Conservation (phyloP, 64 coral and sea anemone genomes). For the Trachythela sp. region DNA sequence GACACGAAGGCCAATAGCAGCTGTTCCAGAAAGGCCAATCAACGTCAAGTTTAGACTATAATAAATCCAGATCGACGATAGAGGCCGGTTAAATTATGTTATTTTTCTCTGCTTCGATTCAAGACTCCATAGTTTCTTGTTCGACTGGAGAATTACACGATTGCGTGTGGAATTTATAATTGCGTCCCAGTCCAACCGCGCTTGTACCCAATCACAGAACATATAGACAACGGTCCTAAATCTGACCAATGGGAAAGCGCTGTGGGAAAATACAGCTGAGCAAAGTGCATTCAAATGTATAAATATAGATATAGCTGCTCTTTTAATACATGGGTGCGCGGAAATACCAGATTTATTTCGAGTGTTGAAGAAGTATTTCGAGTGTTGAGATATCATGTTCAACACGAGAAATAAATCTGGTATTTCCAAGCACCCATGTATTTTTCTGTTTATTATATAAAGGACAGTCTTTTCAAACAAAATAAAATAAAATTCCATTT, state of each 20-base stretch:
- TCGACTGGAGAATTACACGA: background rate
- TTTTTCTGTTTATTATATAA: too few species aligned
- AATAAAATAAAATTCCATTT: too few species aligned
- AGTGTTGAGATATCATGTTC: too few species aligned
- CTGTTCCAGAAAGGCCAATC: constrained; percentile 19
- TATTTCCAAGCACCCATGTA: too few species aligned
- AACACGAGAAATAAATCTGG: too few species aligned
- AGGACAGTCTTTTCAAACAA: too few species aligned
- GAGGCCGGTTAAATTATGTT: background rate
- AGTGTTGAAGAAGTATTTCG: too few species aligned
- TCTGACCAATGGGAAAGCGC: background rate
- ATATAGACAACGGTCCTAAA: background rate
- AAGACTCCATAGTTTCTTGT: background rate
- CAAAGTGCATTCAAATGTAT: background rate
- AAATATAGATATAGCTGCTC: too few species aligned
- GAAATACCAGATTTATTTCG: too few species aligned
- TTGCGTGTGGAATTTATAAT: background rate
- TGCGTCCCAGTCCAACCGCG: background rate
- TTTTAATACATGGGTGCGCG: too few species aligned
- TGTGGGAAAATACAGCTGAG: constrained; percentile 2
- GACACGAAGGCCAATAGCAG: background rate
- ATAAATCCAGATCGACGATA: background rate
- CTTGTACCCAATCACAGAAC: background rate
- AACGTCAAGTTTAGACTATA: background rate
- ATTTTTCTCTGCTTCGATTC: background rate